These are phyloP conservation scores for Delphinus delphis DNA, from an alignment of 2,113 vertebrate species.

Conservation along the genomic window DNA sequence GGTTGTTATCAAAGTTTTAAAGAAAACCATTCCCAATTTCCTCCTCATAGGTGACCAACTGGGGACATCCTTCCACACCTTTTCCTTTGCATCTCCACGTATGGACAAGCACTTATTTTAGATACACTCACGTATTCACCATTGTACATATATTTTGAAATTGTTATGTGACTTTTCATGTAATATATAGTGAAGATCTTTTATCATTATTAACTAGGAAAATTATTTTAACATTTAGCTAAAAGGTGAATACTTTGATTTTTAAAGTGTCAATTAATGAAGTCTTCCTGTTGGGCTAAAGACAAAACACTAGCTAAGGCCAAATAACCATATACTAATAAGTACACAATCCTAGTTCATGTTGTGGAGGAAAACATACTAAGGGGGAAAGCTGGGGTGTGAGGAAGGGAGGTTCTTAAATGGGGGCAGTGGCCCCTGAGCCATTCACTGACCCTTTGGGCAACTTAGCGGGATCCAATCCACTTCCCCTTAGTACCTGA, in stretches of 20 bases:
- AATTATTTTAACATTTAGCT: not conserved
- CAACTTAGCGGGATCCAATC: not conserved
- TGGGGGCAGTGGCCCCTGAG: not conserved
- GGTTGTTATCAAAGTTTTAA: not conserved
- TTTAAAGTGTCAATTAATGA: constrained; percentile 16
- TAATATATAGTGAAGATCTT: not conserved
- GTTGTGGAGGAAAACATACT: not conserved
- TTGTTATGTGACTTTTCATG: not conserved
- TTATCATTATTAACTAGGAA: constrained; percentile 9
- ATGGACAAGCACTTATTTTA: not conserved
- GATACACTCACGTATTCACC: not conserved
- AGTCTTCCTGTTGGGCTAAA: not conserved
- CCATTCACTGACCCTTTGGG: not conserved
- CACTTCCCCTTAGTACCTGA: not conserved
- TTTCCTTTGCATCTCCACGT: not conserved
- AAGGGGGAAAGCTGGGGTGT: not conserved
- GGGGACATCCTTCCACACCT: not conserved
- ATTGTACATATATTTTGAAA: not conserved
- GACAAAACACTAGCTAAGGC: not conserved
- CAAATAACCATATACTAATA: not conserved
- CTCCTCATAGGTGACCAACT: not conserved
- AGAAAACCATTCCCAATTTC: not conserved
- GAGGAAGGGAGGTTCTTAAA: not conserved
- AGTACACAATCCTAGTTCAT: not conserved
- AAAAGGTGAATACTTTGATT: not conserved